phyloP scores from a whole-genome alignment of 2,113 vertebrate genomes.

The Sphyrna mokarran region DNA sequence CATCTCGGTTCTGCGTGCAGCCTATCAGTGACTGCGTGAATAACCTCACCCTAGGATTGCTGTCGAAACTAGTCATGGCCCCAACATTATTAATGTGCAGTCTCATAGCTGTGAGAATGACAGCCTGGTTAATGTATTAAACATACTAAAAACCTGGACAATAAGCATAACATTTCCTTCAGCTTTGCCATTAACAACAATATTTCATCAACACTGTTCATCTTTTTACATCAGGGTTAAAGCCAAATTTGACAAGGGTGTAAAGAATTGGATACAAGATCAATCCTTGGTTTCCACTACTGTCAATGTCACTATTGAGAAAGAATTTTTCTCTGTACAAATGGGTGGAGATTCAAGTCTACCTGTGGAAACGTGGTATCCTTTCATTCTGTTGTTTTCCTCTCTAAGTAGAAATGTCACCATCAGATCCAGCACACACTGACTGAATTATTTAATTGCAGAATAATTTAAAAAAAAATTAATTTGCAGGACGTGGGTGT shows the following conservation, averaged over 20 bases:
- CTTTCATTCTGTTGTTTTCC: not conserved
- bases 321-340: not conserved
- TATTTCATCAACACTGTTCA: not conserved
- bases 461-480: not conserved
- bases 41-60: not conserved
- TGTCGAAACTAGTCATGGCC: not conserved
- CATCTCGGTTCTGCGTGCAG: not conserved
- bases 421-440: not conserved
- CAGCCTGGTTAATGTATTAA: not conserved
- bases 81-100: not conserved
- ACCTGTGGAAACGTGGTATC: not conserved
- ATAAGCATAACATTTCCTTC: not conserved
- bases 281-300: not conserved
- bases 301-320: not conserved
- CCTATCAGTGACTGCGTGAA: not conserved
- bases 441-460: not conserved
- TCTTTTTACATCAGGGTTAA: not conserved
- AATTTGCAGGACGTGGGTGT: too few species aligned
- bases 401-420: not conserved
- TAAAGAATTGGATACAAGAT: not conserved
- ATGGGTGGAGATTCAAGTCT: not conserved
- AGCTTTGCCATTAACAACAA: not conserved
- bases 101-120: not conserved
- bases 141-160: not conserved
- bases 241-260: not conserved